A percentile compares a stretch with the other conserved stretches of the same genome.
Conservation (phyloP, 2,113 vertebrate species). For the Poeciliopsis retropinna region DNA sequence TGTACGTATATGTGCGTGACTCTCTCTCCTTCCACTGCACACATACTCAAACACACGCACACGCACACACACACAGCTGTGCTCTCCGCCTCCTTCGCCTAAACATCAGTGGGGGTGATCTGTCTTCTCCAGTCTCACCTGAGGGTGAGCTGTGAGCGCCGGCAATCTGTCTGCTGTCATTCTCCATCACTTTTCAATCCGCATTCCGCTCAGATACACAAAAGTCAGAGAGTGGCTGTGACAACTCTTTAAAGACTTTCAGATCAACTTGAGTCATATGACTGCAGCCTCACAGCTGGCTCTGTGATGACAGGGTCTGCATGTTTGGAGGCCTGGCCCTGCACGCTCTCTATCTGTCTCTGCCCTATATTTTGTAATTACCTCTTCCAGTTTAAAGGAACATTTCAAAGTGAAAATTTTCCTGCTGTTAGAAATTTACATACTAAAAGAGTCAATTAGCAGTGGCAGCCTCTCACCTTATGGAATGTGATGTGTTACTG, state of each 20-base stretch:
- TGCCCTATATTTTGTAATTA: constrained; percentile 3
- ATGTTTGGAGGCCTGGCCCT: constrained; percentile 16
- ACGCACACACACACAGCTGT: constrained; percentile 64
- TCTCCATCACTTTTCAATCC: constrained; percentile 69
- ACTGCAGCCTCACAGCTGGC: constrained; percentile 56
- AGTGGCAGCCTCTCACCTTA: background rate
- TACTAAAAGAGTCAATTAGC: constrained; percentile 1
- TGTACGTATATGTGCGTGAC: background rate
- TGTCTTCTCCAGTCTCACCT: constrained; percentile 62
- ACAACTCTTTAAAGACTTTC: constrained; percentile 66
- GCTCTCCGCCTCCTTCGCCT: constrained; percentile 46
- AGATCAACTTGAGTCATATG: constrained; percentile 62
- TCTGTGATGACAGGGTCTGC: constrained; percentile 39
- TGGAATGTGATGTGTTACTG: background rate
- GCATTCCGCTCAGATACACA: constrained; percentile 58
- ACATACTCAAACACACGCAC: constrained; percentile 18
- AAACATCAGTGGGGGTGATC: constrained; percentile 68
- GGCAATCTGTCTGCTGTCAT: constrained; percentile 80
- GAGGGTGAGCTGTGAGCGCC: constrained; percentile 64
- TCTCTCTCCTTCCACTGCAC: background rate
- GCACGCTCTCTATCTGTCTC: background rate
- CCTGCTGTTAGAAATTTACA: background rate
- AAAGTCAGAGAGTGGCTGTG: constrained; percentile 21
- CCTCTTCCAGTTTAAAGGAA: constrained; percentile 8
- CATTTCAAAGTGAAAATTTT: background rate